These are phyloP conservation scores for Alethe diademata DNA, from an alignment of 2,113 vertebrate species.

Conservation along the genomic window DNA sequence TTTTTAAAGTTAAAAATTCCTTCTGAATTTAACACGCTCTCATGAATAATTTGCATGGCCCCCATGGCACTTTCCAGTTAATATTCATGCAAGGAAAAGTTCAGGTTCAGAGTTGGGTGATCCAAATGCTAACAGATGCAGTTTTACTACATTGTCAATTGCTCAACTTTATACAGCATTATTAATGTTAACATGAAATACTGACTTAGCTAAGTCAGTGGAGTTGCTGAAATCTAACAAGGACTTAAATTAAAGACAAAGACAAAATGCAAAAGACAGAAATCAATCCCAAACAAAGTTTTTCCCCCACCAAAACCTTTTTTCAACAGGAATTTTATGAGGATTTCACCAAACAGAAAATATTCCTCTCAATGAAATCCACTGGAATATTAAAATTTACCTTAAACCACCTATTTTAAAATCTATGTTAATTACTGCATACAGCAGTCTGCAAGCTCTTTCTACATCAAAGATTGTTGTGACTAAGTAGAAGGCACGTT, in stretches of 20 bases:
- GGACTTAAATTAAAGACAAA: background rate
- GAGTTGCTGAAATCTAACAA: background rate
- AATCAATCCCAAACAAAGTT: background rate
- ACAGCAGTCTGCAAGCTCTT: background rate
- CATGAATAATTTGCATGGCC: slow-evolving; percentile 24
- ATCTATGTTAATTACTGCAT: background rate
- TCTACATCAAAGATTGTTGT: slow-evolving; percentile 28
- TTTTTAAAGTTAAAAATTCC: slow-evolving; percentile 21
- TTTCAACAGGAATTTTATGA: background rate
- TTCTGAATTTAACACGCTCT: background rate
- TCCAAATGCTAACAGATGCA: background rate
- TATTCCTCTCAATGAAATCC: background rate
- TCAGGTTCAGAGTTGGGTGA: background rate
- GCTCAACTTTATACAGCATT: background rate
- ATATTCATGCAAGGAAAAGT: background rate
- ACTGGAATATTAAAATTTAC: background rate
- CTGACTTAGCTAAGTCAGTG: background rate
- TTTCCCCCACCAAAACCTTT: background rate
- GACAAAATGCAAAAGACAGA: background rate
- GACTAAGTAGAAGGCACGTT: background rate
- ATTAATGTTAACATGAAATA: background rate
- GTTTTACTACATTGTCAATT: background rate
- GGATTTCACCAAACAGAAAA: background rate
- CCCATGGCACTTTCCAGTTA: background rate
- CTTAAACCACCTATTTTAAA: background rate